Percentiles rank a stretch among this genome's conserved stretches.
Evolutionary conservation across 2,113 vertebrate species (phyloP).

Genomic region (Leptobrachium leishanense): DNA sequence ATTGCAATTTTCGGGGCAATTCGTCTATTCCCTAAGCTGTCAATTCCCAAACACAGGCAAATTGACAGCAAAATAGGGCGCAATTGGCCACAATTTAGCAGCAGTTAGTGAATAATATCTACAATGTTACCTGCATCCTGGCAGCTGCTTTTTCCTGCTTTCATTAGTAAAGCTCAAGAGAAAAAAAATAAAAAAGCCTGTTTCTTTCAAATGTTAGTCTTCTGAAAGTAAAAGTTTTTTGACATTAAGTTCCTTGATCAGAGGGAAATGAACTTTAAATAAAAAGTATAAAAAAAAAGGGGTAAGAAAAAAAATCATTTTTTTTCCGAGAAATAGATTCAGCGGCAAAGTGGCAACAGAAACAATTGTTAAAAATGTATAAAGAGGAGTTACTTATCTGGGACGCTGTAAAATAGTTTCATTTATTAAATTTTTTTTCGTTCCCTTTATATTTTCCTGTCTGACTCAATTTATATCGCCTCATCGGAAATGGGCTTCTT

Average conservation of each 20-base stretch:
- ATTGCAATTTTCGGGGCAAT: too few species aligned
- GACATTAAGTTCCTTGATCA: neutral
- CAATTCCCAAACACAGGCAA: too few species aligned
- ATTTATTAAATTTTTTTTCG: slow-evolving; percentile 19
- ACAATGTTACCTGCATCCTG: too few species aligned
- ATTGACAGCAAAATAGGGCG: too few species aligned
- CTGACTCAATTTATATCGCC: slow-evolving; percentile 39
- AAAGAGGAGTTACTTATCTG: slow-evolving; percentile 35
- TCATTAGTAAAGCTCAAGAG: neutral
- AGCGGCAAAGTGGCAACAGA: neutral
- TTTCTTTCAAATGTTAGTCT: neutral
- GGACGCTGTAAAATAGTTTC: slow-evolving; percentile 16
- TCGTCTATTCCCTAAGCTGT: too few species aligned
- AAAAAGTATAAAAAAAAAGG: neutral
- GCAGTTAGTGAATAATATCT: too few species aligned
- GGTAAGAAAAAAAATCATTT: neutral
- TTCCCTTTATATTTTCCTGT: slow-evolving; percentile 38
- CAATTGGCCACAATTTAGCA: too few species aligned
- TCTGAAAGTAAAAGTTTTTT: neutral
- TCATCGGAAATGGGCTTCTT: slow-evolving; percentile 17
- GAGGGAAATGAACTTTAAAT: neutral
- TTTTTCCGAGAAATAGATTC: neutral
- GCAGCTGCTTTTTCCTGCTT: neutral
- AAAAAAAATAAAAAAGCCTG: neutral
- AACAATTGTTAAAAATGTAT: slow-evolving; percentile 17